Conservation (phyloP, 2,797 vertebrate genomes). For the Rhinogobio ventralis region DNA sequence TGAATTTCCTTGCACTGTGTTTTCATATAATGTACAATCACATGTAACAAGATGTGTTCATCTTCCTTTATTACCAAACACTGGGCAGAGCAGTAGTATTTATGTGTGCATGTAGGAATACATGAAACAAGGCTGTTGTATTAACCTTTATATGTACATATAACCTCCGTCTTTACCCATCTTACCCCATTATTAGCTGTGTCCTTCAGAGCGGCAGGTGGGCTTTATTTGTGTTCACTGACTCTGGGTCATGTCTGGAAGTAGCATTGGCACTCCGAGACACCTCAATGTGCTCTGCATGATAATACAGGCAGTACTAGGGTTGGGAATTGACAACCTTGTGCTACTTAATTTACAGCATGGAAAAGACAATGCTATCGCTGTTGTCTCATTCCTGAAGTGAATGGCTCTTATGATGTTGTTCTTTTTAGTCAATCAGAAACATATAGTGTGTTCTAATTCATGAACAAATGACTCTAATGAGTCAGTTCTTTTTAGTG, state of each 20-base stretch:
- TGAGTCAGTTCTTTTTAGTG: not conserved
- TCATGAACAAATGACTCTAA: not conserved
- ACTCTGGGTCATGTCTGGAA: slow-evolving; percentile 11
- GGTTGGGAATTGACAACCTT: not conserved
- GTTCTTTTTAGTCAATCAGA: not conserved
- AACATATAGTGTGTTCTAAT: not conserved
- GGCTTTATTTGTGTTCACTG: slow-evolving; percentile 10
- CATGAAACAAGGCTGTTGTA: not conserved
- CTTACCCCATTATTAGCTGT: slow-evolving; percentile 1
- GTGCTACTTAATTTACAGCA: not conserved
- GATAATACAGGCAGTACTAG: not conserved
- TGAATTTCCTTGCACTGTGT: slow-evolving; percentile 12
- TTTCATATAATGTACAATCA: slow-evolving; percentile 33
- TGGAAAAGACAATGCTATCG: not conserved
- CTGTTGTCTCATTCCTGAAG: not conserved
- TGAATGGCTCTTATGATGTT: not conserved
- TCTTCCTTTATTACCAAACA: slow-evolving; percentile 31
- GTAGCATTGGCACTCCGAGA: not conserved
- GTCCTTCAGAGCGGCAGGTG: not conserved
- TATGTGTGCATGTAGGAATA: slow-evolving; percentile 1
- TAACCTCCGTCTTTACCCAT: not conserved
- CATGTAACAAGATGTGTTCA: slow-evolving; percentile 27
- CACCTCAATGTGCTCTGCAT: not conserved
- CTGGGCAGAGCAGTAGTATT: not conserved
- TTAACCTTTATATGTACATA: slow-evolving; percentile 20